Percentiles rank a stretch among this genome's conserved stretches.
Conservation (phyloP, 2,113 vertebrate species). For the Todiramphus saurophagus region DNA sequence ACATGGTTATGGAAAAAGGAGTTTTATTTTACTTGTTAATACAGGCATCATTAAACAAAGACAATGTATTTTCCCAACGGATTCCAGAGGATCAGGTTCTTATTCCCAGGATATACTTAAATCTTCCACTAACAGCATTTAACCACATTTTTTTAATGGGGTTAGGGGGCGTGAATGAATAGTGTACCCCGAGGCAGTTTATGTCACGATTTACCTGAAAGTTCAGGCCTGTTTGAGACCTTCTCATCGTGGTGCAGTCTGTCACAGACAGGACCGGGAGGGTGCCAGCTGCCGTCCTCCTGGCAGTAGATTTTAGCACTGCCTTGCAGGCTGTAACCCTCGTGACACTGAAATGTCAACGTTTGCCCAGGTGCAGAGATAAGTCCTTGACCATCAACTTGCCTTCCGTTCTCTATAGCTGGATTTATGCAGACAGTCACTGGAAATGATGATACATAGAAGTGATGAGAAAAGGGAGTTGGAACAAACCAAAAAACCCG, state of each 20-base stretch:
- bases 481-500: background rate
- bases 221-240: background rate
- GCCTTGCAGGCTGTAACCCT: conserved; percentile 14
- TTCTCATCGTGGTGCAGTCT: rapidly evolving
- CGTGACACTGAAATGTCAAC: background rate
- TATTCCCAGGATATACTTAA: background rate
- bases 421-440: background rate
- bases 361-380: background rate
- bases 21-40: background rate
- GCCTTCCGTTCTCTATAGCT: rapidly evolving
- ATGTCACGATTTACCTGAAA: background rate
- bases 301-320: conserved; percentile 8
- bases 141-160: rapidly evolving
- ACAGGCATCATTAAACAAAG: background rate
- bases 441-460: background rate
- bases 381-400: background rate
- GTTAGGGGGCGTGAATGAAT: background rate
- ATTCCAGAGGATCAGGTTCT: background rate
- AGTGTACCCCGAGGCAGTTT: background rate
- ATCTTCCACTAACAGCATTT: background rate
- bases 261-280: background rate
- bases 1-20: background rate
- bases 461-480: background rate
- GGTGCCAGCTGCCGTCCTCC: conserved; percentile 46
- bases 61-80: background rate